Evolutionary conservation across 2,797 vertebrate species (phyloP), one percentile per base, ranked within the genome.

Genomic region (Botia almorhae): DNA sequence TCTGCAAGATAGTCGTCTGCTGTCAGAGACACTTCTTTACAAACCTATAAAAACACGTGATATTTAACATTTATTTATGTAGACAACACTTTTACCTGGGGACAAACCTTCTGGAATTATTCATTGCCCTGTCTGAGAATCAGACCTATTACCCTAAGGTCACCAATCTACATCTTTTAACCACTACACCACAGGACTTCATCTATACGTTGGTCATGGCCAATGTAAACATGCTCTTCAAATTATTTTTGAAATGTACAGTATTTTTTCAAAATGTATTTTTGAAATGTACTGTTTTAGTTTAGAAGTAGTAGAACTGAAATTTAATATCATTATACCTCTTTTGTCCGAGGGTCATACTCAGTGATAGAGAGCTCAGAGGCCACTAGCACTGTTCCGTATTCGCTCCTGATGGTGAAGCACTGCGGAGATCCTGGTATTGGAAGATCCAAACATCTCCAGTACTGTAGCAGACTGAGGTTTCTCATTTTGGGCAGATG

Each of bases 401-500:
- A 79, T 96, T 43, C 95, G 0, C 87, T 75, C 7, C 94, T 90
- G 2, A 97, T 87, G 4, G 85, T 90, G 69, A 95, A 87, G 86
- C 94, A 92, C 85, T 92, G 95, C 0, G 97, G 96, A 0, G 69
- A 88, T 11, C 96, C 96, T 0, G 51, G 71, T 63, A 82, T 84
- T 36, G 81, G 89, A 82, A 93, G 89, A 69, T 93, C 87, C 0
- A 86, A 83, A 82, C 90, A 90, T 53, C 89, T 84, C 17, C 91
- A 83, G 21, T 89, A 85, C 78, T 84, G 94, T 88, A 96, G 83
- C 83, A 99, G 91, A 90, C 93, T 96, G 71, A 99, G 85, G 84
- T 99, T 98, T 87, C 96, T 91, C 97, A 99, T 99, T 53, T 81
- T 78, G 33, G 56, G 81, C 4, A 12, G 69, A 71, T 43, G 6